Evolutionary conservation across 2,888 invertebrate species (phyloP), one percentile per base, ranked within the genome.

Genomic region (Drosophila diplacantha): DNA sequence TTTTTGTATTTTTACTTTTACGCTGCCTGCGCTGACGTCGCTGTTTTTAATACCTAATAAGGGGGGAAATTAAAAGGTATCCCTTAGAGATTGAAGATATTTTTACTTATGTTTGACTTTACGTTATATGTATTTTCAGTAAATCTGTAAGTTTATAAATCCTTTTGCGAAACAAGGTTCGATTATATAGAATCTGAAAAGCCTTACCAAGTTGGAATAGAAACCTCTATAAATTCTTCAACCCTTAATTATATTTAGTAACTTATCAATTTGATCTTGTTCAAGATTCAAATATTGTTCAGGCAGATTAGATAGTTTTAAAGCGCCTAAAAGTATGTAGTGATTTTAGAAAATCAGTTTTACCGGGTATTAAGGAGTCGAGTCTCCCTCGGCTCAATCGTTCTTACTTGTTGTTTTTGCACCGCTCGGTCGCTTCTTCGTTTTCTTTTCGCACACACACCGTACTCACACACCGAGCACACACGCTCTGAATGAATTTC

Each of bases 401-500:
- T 67, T 67, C 65, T 65, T 69, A 71, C 71, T 75, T 75, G 49
- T 81, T 79, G 81, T 81, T 81, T 79, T 81, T 76, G 75, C 79
- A 56, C 68, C 69, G 72, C 69, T 69, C 71, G 73, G 73, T 60
- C 58, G 82, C 71, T 80, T 80, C 77, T 75, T 81, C 77, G 69
- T 77, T 77, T 78, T 75, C 73, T 73, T 81, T 75, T 69, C 54
- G 51, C 76, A 74, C 73, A 71, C 67, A 51, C 63, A 44, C 24
- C 31, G 29, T 22, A 29, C 44, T 34, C 31, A 57, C 43, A 38
- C 55, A 56, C 57, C 29, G 31, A 41, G 34, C 55, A 52, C 35
- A 34, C 46, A 53, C 41, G 81, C 86, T 85, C 85, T 86, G 86
- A 85, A 86, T 86, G 86, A 86, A 86, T 86, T 86, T 85, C 75